These are phyloP conservation scores for Ceryle rudis DNA, from an alignment of 2,797 vertebrate species.

Conservation along the genomic window DNA sequence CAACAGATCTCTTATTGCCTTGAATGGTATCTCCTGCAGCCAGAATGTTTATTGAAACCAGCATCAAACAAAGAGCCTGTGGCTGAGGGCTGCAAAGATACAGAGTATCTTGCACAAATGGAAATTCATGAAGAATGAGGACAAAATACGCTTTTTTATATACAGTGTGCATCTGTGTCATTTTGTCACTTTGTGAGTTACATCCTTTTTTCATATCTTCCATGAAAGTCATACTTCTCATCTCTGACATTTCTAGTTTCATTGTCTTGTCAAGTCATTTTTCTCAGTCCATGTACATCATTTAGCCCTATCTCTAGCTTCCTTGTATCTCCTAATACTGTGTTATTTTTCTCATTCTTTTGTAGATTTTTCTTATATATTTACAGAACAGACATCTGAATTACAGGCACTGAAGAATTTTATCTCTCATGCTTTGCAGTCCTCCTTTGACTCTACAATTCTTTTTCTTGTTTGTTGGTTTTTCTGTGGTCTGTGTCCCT, in stretches of 20 bases:
- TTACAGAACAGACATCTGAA: background rate
- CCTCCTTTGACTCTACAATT: background rate
- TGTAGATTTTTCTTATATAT: background rate
- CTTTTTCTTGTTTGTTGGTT: background rate
- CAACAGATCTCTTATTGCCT: background rate
- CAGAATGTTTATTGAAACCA: conserved; percentile 5
- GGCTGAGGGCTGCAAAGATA: background rate
- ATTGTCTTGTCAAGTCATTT: conserved; percentile 38
- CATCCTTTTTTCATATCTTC: conserved; percentile 22
- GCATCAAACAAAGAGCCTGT: background rate
- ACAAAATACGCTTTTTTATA: background rate
- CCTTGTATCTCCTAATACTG: background rate
- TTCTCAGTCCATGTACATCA: background rate
- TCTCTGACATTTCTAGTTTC: conserved; percentile 14
- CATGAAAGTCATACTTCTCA: background rate
- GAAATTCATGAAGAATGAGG: conserved; percentile 35
- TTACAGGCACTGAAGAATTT: background rate
- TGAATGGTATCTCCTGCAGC: conserved; percentile 19
- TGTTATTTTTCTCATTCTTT: conserved; percentile 3
- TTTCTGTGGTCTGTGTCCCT: background rate
- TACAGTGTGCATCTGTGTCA: background rate
- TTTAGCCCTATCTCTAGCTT: background rate
- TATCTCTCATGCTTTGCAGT: background rate
- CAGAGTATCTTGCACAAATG: background rate
- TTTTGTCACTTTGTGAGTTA: conserved; percentile 28